These are phyloP conservation scores for Trichogramma evanescens DNA, from an alignment of 2,888 invertebrate species.

Conservation along the genomic window DNA sequence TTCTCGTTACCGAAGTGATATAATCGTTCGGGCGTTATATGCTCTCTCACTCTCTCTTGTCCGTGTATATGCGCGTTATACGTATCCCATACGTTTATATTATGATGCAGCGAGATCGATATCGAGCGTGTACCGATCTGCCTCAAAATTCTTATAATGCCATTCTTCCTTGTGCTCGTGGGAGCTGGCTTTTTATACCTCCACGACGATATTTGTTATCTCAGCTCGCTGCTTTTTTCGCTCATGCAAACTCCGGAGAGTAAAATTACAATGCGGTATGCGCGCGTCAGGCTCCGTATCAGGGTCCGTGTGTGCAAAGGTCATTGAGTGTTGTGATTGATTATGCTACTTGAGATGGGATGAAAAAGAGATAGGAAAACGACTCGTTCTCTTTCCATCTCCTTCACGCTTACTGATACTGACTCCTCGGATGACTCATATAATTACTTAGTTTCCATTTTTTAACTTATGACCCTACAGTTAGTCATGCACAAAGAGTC, in stretches of 20 bases:
- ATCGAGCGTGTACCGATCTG: slow-evolving; percentile 21
- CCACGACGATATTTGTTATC: neutral
- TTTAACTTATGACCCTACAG: too few relatives aligned
- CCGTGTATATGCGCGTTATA: neutral
- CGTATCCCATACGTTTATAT: neutral
- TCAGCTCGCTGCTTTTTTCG: neutral
- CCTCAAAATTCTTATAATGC: slow-evolving; percentile 8
- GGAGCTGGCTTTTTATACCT: neutral
- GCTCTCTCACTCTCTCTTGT: slow-evolving; percentile 19
- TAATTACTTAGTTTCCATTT: too few relatives aligned
- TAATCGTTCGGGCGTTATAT: slow-evolving; percentile 38
- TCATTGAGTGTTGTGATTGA: slow-evolving; percentile 16
- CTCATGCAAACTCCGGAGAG: neutral
- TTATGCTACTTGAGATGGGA: neutral
- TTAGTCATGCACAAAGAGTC: too few relatives aligned
- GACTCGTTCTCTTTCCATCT: too few relatives aligned
- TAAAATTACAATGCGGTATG: too few relatives aligned
- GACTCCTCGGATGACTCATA: too few relatives aligned
- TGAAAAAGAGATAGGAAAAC: neutral
- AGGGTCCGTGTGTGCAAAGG: slow-evolving; percentile 3
- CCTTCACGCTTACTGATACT: too few relatives aligned
- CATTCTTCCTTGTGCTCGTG: slow-evolving; percentile 2
- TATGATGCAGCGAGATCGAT: slow-evolving; percentile 14
- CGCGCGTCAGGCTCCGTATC: neutral
- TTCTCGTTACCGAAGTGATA: slow-evolving; percentile 44